Base-by-base conservation (phyloP, 2,888 invertebrate genomes). In the Andrena hattorfiana region DNA sequence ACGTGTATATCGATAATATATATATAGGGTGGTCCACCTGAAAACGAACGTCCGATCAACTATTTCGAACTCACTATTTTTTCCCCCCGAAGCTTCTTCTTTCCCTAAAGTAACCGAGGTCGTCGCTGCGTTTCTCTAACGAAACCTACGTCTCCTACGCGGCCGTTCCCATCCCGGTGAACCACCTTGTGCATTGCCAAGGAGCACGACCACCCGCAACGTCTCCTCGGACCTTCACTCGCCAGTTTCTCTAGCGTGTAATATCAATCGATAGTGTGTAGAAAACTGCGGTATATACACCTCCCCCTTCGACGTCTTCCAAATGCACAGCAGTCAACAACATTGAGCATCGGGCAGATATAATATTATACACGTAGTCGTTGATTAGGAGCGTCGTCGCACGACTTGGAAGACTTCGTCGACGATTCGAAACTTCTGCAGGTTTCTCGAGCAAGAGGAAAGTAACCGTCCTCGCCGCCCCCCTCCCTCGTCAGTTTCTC, bases 361-460 rank as follows among this genome's bases (percentile, higher is more conserved):
- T 59, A 79, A 77, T 63, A 79, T 68, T 71, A 73, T 60, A 72
- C 78, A 69, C 63, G 49, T 78, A 77, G 73, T 81, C 85, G 81
- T 83, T 79, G 81, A 79, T 80, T 73, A 86, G 74, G 66, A 82
- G 82, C 62, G 69, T 78, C 77, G 85, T 83, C 77, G 60, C 78
- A 77, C 69, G 54, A 88, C 81, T 80, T 81, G 88, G 87, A 87
- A 87, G 86, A 87, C 88, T 81, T 62, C 70, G 69, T 69, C 87
- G 77, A 87, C 86, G 80, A 80, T 77, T 82, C 66, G 63, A 66
- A 42, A 69, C 63, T 10, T 75, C 66, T 48, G 32, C 56, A 28
- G 23, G 32, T 60, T 51, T 59, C 20, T 30, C 49, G 26, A 48
- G 26, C 48, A 49, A n/a, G 59, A 59, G 64, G 68, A 73, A 84